Base-by-base conservation (phyloP, 2,113 vertebrate species). In the Rhipidura dahli region DNA sequence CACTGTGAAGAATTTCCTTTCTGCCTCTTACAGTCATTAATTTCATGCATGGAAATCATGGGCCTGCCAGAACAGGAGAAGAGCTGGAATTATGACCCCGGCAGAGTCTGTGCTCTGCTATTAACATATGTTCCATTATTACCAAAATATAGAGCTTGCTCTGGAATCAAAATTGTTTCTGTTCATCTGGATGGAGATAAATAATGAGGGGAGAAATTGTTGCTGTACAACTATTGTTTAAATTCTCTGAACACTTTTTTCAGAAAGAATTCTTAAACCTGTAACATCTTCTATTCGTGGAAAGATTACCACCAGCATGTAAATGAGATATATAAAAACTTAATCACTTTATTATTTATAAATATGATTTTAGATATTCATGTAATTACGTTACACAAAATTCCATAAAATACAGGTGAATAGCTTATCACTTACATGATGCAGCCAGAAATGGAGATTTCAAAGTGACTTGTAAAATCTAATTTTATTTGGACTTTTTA, bases 141-240 rank as follows among this genome's bases (percentile, higher is more conserved):
- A 61, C 76, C 66, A 76, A 93, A 85, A 88, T 83, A 84, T 49
- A 83, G 75, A 95, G 54, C 66, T 53, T 94, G 17, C 49, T 70
- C 88, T 97, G 85, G 87, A 68, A 89, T 89, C 53, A 95, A 90
- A 98, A 89, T 20, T 76, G 22, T 92, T 96, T 92, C 73, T 92
- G n/a, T 68, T 59, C 66, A 88, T 95, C 51, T 96, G 76, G 68
- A 93, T 96, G 76, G 64, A 95, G 92, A 76, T 92, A 95, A 91
- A 93, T 96, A 89, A 39, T 63, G 64, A 90, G n/a, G 18, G 76
- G 57, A 86, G 70, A 77, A 91, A 90, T 11, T 57, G 39, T 39
- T 87, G 21, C 13, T 39, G 30, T 39, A 93, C 33, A 95, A 89
- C n/a, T 57, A 71, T 86, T 90, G 86, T 93, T 84, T 17, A 51